Conservation (phyloP, 2,797 vertebrate genomes). For the Falco novaeseelandiae region DNA sequence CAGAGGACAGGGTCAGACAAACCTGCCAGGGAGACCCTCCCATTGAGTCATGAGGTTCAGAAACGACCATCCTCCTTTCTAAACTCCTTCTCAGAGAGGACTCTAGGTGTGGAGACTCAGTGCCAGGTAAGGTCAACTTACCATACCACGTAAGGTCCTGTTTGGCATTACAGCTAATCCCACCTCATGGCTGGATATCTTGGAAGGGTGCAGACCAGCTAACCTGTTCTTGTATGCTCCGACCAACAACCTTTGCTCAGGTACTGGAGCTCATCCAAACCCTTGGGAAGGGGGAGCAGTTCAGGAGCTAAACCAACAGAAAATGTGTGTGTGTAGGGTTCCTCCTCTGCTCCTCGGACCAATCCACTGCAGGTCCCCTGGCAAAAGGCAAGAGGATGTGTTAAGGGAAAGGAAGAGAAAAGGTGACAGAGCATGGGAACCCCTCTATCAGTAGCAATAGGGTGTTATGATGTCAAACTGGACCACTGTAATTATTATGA, state of each 20-base stretch:
- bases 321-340: neutral
- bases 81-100: neutral
- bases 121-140: neutral
- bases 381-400: neutral
- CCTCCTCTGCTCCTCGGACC: neutral
- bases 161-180: neutral
- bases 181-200: neutral
- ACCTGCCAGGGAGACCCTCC: neutral
- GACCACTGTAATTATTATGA: neutral
- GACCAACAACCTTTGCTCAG: neutral
- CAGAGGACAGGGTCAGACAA: neutral
- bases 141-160: neutral
- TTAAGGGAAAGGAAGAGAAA: neutral
- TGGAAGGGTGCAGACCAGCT: neutral
- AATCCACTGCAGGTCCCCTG: neutral
- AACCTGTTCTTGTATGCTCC: neutral
- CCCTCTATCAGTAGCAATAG: neutral
- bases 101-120: neutral
- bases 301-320: neutral
- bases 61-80: neutral
- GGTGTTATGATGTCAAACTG: neutral
- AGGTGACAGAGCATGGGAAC: neutral
- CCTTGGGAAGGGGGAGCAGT: accelerated
- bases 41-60: neutral
- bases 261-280: neutral